Percentiles rank a stretch among this genome's conserved stretches.
These are phyloP conservation scores for Himalopsyche tibetana DNA, from an alignment of 2,888 invertebrate genomes.

Conservation along the genomic window DNA sequence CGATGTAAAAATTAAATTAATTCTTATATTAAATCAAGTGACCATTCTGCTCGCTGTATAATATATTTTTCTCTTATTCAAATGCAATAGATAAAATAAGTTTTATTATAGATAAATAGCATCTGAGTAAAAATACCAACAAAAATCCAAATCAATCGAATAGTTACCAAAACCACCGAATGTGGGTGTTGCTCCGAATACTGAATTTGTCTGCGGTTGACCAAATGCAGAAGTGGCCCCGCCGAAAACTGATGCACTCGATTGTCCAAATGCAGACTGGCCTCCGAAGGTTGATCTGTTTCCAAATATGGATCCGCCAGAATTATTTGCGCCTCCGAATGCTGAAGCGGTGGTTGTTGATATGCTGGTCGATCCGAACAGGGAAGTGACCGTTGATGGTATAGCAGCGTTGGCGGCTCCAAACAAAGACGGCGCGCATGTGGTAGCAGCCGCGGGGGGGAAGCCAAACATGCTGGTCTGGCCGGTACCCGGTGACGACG, in stretches of 20 bases:
- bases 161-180: conserved; percentile 61
- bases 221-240: conserved; percentile 68
- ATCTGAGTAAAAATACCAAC: too few species aligned
- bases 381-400: conserved; percentile 69
- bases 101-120: too few species aligned
- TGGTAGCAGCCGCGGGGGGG: conserved; percentile 48
- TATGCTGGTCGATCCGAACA: conserved; percentile 74
- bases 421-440: conserved; percentile 68
- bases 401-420: conserved; percentile 66
- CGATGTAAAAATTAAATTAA: too few species aligned
- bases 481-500: conserved; percentile 65
- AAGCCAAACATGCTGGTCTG: conserved; percentile 55
- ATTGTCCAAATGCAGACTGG: conserved; percentile 72
- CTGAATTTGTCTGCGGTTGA: conserved; percentile 69
- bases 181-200: conserved; percentile 58
- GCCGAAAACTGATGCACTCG: conserved; percentile 64
- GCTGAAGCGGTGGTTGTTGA: conserved; percentile 72
- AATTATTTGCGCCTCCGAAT: conserved; percentile 68
- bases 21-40: too few species aligned
- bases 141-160: neutral
- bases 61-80: too few species aligned
- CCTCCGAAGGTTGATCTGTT: conserved; percentile 66
- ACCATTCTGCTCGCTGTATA: too few species aligned
- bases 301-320: conserved; percentile 66
- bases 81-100: too few species aligned